A percentile compares a stretch with the other conserved stretches of the same genome.
phyloP scores from a whole-genome alignment of 2,113 vertebrate species.

The Fregetta grallaria region DNA sequence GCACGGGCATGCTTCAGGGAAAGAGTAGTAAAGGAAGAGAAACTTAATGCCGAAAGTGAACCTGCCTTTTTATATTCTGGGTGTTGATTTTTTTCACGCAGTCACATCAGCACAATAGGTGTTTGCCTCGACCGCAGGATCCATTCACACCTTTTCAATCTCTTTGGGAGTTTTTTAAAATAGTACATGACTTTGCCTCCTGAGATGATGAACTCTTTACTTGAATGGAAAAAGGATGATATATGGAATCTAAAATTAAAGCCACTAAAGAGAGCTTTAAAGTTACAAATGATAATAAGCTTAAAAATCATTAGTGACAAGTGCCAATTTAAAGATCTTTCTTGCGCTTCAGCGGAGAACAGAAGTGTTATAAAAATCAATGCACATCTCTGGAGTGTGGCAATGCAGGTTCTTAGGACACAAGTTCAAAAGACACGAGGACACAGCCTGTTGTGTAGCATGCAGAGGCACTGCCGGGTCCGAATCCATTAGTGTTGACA shows the following conservation, averaged over 20 bases:
- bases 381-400: not conserved
- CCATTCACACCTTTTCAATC: not conserved
- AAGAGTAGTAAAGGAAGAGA: not conserved
- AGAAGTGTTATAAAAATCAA: not conserved
- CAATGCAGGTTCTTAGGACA: not conserved
- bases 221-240: not conserved
- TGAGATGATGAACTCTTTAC: not conserved
- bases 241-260: not conserved
- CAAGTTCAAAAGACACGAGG: not conserved
- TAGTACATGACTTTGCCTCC: not conserved
- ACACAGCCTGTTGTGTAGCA: not conserved
- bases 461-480: not conserved
- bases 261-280: not conserved
- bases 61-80: not conserved
- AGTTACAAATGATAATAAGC: not conserved
- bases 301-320: not conserved
- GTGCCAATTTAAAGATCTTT: not conserved
- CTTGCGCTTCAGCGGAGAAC: not conserved
- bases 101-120: not conserved
- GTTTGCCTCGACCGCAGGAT: not conserved
- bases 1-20: not conserved
- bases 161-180: not conserved
- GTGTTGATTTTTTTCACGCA: not conserved
- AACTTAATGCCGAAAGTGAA: not conserved
- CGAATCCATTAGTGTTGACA: not conserved